Evolutionary conservation across 2,797 vertebrate species (phyloP), one percentile per base, ranked within the genome.

Genomic region (Micromesistius poutassou): DNA sequence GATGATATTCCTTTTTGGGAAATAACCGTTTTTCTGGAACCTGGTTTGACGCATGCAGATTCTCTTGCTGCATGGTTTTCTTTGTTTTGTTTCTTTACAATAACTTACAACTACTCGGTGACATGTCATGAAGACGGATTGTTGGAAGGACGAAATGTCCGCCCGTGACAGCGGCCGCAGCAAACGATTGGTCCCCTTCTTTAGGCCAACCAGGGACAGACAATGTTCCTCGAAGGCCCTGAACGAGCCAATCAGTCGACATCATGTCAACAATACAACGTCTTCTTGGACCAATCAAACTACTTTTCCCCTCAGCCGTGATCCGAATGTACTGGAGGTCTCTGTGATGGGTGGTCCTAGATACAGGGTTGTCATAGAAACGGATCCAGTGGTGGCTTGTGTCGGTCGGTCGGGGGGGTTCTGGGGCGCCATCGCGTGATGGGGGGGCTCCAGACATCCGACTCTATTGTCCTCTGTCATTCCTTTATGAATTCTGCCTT

Each of bases 401-500:
- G 16, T 22, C 19, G 5, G 16, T 38, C 36, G 9, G 36, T 46
- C 16, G 46, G 22, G 46, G 40, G 40, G 40, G 36, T 42, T 16
- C 10, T 16, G 46, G 46, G 46, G 46, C 46, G 22, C 19, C 10
- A 16, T 50, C 46, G 46, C 16, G 19, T 22, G 19, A 14, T 42
- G 36, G 0, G 55, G 79, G 71, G 72, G 79, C 42, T 79, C 46
- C 38, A n/a, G 30, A 55, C 28, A 35, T 70, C 42, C 2, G 46
- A 0, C 0, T 0, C 30, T 78, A 16, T 46, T 81, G 30, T 74
- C 0, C 74, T 36, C 66, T 75, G 77, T 89, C 89, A 93, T 94
- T 94, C 93, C 92, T 89, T 50, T 62, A 72, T 85, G 80, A 82
- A 84, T 80, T 91, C 84, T 87, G 91, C 92, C 93, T 93, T 93